Conservation (phyloP, 2,113 vertebrate genomes). For the Physeter macrocephalus region DNA sequence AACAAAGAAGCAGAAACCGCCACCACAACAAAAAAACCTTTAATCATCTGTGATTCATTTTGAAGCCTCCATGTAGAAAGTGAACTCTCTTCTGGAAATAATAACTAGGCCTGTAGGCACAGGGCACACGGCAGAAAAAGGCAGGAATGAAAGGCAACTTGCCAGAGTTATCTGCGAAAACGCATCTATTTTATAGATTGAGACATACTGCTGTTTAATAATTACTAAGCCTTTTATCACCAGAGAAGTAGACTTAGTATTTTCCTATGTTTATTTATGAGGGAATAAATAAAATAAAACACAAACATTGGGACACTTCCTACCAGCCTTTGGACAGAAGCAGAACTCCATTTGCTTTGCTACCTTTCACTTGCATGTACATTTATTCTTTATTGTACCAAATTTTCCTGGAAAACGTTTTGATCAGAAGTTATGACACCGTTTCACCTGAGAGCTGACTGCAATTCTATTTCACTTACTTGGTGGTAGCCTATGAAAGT, state of each 20-base stretch:
- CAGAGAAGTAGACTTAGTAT: background rate
- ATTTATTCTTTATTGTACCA: background rate
- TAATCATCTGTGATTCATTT: background rate
- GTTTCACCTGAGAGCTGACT: background rate
- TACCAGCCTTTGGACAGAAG: background rate
- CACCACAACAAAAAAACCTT: rapidly evolving
- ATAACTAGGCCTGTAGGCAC: conserved; percentile 5
- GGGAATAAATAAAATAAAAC: background rate
- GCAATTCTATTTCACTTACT: background rate
- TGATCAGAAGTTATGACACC: background rate
- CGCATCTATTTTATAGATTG: conserved; percentile 16
- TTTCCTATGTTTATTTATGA: background rate
- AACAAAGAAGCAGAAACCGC: background rate
- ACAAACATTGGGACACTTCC: background rate
- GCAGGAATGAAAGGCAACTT: conserved; percentile 45
- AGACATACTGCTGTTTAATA: background rate
- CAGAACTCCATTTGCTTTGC: background rate
- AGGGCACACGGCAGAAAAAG: background rate
- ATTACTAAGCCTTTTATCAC: background rate
- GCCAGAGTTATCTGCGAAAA: conserved; percentile 35
- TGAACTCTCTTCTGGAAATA: conserved; percentile 33
- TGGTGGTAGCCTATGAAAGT: background rate
- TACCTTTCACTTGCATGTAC: background rate
- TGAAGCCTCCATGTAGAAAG: background rate
- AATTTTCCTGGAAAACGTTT: background rate